Evolutionary conservation across 1,140 invertebrate species (phyloP), one percentile per base, ranked within the genome.

Genomic region (Brachionus rubens): DNA sequence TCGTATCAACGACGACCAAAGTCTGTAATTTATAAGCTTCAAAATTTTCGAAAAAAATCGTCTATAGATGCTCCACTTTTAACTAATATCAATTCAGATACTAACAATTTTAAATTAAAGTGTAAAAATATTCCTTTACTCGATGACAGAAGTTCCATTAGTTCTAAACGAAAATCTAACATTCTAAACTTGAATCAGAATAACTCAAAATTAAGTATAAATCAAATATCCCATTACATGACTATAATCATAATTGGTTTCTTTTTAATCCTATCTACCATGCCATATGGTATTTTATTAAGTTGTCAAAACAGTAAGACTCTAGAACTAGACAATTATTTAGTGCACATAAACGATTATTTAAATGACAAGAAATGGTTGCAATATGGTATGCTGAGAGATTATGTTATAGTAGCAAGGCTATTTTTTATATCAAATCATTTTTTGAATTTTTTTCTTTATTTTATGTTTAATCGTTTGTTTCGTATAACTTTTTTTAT

Each of bases 191-290:
- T 65, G 14, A 65, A 65, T 36, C 41, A 19, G 24, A 41, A 43
- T 19, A 65, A 36, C 26, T 43, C 33, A 3, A 65, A 65, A 65
- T 30, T 65, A 65, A 65, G 59, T 24, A 36, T 43, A 2, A 65
- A 65, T 36, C 59, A 65, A 65, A 65, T 65, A 65, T 65, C 59
- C 7, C 59, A 65, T 14, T 65, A 65, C 24, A 65, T 65, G 10
- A 65, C 59, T 10, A 65, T 65, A 10, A 65, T 65, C 21, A 41
- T 43, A 1, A 4, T 65, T 16, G 59, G 59, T 6, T 65, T 65
- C 24, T 65, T 43, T 65, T 24, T 65, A 16, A 65, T 65, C 19
- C 43, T 65, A 5, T 65, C 59, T 19, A 65, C 59, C 6, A 65
- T 65, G 43, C 59, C 59, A 26, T 65, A 65, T 26, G 59, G 36